A percentile compares a stretch with the other conserved stretches of the same genome.
Conservation (phyloP, 2,113 vertebrate genomes). For the Ahaetulla prasina region DNA sequence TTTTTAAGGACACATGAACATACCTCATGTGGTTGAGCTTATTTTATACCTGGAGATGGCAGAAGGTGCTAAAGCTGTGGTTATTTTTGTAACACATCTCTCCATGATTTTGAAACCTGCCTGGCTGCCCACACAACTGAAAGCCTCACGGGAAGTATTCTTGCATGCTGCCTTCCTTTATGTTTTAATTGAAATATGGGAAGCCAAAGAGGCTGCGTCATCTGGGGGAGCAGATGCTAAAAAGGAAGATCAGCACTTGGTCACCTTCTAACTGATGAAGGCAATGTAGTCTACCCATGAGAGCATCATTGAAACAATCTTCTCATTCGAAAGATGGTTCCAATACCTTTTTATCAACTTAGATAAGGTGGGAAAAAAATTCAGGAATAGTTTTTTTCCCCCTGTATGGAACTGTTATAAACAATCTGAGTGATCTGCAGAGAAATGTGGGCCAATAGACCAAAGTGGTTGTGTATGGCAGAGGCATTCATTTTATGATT, state of each 20-base stretch:
- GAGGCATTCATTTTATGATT: background rate
- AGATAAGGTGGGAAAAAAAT: background rate
- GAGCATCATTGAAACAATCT: background rate
- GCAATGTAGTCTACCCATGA: background rate
- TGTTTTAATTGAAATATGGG: background rate
- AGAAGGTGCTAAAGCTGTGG: background rate
- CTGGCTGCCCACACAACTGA: background rate
- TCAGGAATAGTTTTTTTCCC: background rate
- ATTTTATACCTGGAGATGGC: background rate
- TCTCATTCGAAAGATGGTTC: background rate
- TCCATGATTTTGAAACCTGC: background rate
- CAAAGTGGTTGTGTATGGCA: background rate
- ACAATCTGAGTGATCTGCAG: background rate
- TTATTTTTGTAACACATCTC: background rate
- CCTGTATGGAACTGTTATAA: background rate
- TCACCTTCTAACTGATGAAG: background rate
- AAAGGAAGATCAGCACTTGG: background rate
- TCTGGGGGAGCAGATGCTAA: background rate
- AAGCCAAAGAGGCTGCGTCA: background rate
- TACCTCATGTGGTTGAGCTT: background rate
- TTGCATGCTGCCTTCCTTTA: background rate
- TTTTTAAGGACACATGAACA: background rate
- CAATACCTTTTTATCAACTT: background rate
- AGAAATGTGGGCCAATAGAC: background rate
- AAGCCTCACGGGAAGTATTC: background rate